Evolutionary conservation across 2,888 invertebrate genomes (phyloP).

Genomic region (Byasa hedistus): DNA sequence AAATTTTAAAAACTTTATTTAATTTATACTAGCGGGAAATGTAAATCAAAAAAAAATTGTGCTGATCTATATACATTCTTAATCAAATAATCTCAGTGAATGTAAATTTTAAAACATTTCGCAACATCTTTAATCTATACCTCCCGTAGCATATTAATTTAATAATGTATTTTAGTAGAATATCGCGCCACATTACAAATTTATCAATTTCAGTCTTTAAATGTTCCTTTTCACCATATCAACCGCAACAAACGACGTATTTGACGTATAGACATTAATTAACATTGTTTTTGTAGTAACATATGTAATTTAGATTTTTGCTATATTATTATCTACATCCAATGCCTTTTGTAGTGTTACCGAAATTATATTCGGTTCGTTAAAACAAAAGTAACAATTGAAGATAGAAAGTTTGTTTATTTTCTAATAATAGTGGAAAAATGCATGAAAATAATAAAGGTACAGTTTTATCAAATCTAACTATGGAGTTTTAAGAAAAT

Average conservation of each 20-base stretch:
- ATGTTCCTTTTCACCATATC: not conserved
- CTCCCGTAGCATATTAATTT: not conserved
- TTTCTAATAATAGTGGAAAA: not conserved
- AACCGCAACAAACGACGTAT: not conserved
- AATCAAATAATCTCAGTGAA: not conserved
- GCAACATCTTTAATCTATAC: no score
- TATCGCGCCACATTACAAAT: not conserved
- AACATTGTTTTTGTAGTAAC: constrained; percentile 1
- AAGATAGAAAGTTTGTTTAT: not conserved
- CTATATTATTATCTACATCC: not conserved
- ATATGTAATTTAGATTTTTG: not conserved
- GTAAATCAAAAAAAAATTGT: not conserved
- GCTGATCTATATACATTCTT: not conserved
- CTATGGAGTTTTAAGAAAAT: constrained; percentile 37
- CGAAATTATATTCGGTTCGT: not conserved
- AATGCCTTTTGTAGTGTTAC: not conserved
- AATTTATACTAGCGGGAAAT: no score
- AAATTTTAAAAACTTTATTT: no score
- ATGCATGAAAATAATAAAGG: not conserved
- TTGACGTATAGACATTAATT: not conserved
- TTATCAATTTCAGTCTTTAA: not conserved
- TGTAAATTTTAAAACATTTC: not conserved
- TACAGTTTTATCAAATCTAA: constrained; percentile 1
- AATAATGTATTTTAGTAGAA: not conserved
- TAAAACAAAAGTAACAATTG: not conserved